A percentile compares a stretch with the other conserved stretches of the same genome.
phyloP scores from a whole-genome alignment of 1,140 invertebrate species.

The Meloidogyne floridensis region DNA sequence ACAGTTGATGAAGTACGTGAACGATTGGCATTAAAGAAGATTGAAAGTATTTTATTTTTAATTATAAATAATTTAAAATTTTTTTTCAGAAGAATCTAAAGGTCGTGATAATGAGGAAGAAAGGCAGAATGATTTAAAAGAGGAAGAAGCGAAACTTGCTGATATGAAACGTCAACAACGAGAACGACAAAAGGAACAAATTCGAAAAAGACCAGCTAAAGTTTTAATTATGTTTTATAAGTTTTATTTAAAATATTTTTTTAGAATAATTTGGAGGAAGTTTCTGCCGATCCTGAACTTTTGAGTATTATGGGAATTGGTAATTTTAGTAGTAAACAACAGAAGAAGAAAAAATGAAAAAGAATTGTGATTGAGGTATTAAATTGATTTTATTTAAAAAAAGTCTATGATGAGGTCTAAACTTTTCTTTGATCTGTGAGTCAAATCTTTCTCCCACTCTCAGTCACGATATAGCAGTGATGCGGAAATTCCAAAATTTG shows the following conservation, averaged over 20 bases:
- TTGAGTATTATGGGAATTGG: conserved; percentile 95
- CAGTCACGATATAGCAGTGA: no score
- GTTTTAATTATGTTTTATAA: neutral
- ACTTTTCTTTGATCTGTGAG: no score
- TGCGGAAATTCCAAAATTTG: no score
- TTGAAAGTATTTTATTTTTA: no score
- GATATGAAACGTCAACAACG: conserved; percentile 86
- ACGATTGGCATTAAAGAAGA: no score
- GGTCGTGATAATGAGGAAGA: conserved; percentile 96
- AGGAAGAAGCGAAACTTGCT: conserved; percentile 92
- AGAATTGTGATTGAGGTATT: neutral
- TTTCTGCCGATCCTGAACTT: conserved; percentile 74
- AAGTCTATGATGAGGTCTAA: no score
- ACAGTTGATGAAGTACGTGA: no score
- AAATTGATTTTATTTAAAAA: no score
- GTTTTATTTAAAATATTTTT: conserved; percentile 47
- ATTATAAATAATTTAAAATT: conserved; percentile 12
- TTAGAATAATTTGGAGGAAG: neutral
- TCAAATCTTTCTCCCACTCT: no score
- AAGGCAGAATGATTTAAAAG: conserved; percentile 87
- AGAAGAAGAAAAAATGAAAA: conserved; percentile 65
- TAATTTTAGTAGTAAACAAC: conserved; percentile 89
- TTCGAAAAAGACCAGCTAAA: conserved; percentile 70
- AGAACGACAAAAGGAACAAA: conserved; percentile 73
- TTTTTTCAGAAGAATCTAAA: conserved; percentile 74